These are phyloP conservation scores for Myripristis murdjan DNA, from an alignment of 2,797 vertebrate genomes.

Conservation along the genomic window DNA sequence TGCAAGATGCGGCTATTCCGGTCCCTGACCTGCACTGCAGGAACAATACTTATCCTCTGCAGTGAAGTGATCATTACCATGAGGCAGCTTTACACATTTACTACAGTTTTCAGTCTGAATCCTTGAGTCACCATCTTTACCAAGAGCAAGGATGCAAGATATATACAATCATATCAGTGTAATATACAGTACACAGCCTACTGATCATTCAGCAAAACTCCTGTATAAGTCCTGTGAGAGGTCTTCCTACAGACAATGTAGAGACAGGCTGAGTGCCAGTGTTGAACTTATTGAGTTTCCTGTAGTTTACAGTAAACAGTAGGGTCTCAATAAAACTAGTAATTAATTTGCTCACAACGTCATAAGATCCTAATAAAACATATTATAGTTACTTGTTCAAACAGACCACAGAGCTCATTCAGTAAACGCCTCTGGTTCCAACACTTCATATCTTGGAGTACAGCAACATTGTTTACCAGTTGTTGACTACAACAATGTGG, in stretches of 20 bases:
- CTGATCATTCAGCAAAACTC: constrained; percentile 31
- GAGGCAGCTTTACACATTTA: constrained; percentile 27
- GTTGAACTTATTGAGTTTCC: constrained; percentile 18
- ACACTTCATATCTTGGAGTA: constrained; percentile 27
- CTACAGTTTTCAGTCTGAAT: constrained; percentile 13
- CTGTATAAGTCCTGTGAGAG: not conserved
- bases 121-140: constrained; percentile 23
- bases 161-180: constrained; percentile 18
- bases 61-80: constrained; percentile 1
- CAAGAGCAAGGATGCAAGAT: constrained; percentile 15
- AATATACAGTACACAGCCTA: constrained; percentile 4
- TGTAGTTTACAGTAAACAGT: constrained; percentile 27
- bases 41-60: constrained; percentile 33
- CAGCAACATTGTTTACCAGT: constrained; percentile 20
- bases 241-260: not conserved
- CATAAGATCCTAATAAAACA: constrained; percentile 39
- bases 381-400: constrained; percentile 40
- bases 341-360: constrained; percentile 25
- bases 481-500: constrained; percentile 17
- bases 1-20: constrained; percentile 38
- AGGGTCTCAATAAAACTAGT: constrained; percentile 24
- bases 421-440: constrained; percentile 37
- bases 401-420: constrained; percentile 44
- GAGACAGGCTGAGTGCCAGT: not conserved
- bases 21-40: constrained; percentile 11